Evolutionary conservation across 2,888 invertebrate species (phyloP), one percentile per base, ranked within the genome.

Genomic region (Hypsopygia costalis): DNA sequence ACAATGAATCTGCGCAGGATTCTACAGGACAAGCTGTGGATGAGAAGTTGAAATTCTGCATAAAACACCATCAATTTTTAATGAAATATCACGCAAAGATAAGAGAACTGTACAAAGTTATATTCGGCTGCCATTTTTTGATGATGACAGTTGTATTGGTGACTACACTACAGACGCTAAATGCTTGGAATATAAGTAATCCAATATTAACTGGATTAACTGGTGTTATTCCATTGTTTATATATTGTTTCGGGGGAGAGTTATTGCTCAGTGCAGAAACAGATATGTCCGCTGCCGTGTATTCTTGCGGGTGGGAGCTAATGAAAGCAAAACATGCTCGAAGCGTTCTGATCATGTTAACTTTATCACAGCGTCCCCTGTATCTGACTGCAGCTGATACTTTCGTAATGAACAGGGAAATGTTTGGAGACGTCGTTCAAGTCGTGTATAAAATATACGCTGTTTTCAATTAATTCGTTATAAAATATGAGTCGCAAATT

Each of bases 161-260:
- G 22, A 74, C 79, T 1, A 78, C 79, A 0, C 41, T 79, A 34
- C 77, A 77, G 44, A 78, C 79, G 1, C 52, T 77, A 51, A 71
- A 68, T 33, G 60, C 60, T 1, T 77, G 78, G 79, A 66, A 71
- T 35, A 36, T 71, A 1, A 58, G 68, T 20, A 78, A 76, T 42
- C 73, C 78, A 0, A 56, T 75, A 25, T 36, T 79, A 31, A 69
- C 78, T 0, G 73, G 67, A 1, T 53, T 58, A 0, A 74, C 78
- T 0, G 77, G 69, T 6, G 62, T 69, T 6, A 56, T 72, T 55
- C 79, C 79, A 0, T 44, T 79, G 44, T 62, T 76, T 34, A 57
- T 79, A 22, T 79, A 79, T 45, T 79, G 79, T 48, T 79, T 78
- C 28, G 79, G 79, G 0, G 79, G 79, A 0, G 78, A 78, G 43